Evolutionary conservation across 2,797 vertebrate genomes (phyloP).

Genomic region (Premnoplex brunnescens): DNA sequence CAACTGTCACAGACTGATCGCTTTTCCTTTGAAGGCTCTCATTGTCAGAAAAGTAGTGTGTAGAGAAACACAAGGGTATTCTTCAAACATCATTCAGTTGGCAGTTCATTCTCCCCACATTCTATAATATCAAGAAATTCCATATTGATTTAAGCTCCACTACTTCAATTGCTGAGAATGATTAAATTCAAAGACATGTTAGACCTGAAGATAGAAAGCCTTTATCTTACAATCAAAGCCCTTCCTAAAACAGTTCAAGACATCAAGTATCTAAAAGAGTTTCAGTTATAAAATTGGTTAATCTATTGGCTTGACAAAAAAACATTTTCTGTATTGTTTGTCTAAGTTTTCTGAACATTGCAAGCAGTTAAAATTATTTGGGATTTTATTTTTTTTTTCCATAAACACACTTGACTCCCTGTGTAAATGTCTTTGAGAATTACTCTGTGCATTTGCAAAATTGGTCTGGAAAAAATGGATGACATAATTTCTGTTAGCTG

Average conservation of each 20-base stretch:
- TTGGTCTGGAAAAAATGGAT: neutral
- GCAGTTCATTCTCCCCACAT: neutral
- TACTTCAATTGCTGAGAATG: neutral
- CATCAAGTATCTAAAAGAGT: neutral
- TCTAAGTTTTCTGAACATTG: neutral
- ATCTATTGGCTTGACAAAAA: neutral
- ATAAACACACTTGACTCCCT: neutral
- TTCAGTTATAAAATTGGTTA: neutral
- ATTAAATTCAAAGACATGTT: neutral
- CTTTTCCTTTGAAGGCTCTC: neutral
- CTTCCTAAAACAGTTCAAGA: neutral
- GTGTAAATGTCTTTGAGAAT: neutral
- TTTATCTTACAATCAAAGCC: neutral
- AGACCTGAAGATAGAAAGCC: neutral
- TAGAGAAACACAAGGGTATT: slow-evolving; percentile 15
- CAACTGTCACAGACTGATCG: neutral
- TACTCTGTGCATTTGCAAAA: neutral
- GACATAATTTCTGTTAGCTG: neutral
- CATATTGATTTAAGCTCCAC: neutral
- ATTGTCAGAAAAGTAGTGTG: neutral
- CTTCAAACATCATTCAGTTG: slow-evolving; percentile 11
- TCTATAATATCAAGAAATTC: neutral
- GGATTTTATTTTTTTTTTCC: neutral
- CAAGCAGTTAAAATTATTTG: neutral
- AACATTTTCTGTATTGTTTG: neutral